phyloP scores from a whole-genome alignment of 92 coral and sea anemone genomes.

The Palythoa grandiflora region DNA sequence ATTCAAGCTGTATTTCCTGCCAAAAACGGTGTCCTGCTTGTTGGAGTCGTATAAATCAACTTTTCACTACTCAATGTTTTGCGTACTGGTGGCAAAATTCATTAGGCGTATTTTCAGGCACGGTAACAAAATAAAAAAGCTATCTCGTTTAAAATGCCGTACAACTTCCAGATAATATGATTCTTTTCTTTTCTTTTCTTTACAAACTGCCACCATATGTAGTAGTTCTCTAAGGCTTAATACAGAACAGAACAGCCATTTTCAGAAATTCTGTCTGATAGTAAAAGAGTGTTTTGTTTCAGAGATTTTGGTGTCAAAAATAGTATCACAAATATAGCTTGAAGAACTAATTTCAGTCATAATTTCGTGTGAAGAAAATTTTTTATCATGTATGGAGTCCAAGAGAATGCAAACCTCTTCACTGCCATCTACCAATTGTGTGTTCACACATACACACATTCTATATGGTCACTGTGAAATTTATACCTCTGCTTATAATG shows the following conservation, averaged over 20 bases:
- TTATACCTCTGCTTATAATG: not conserved
- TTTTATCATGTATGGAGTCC: not conserved
- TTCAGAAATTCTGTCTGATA: conserved; percentile 16
- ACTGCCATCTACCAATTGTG: not conserved
- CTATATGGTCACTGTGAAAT: not conserved
- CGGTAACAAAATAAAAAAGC: no score
- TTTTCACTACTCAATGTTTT: no score
- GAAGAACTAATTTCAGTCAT: conserved; percentile 17
- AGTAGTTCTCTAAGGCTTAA: conserved; percentile 1
- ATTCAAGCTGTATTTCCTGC: no score
- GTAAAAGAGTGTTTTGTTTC: not conserved
- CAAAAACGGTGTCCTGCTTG: no score
- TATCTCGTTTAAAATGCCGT: no score
- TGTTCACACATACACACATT: not conserved
- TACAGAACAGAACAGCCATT: not conserved
- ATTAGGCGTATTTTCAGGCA: no score
- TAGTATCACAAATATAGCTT: not conserved
- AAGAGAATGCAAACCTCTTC: not conserved
- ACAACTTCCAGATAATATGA: conserved; percentile 25
- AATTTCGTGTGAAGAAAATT: not conserved
- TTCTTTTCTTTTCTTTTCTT: not conserved
- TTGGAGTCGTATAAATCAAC: no score
- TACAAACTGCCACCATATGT: conserved; percentile 9
- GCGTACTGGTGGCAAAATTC: no score
- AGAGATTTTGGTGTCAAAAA: not conserved